Evolutionary conservation across 2,797 vertebrate genomes (phyloP), one percentile per base, ranked within the genome.

Genomic region (Anabas testudineus): DNA sequence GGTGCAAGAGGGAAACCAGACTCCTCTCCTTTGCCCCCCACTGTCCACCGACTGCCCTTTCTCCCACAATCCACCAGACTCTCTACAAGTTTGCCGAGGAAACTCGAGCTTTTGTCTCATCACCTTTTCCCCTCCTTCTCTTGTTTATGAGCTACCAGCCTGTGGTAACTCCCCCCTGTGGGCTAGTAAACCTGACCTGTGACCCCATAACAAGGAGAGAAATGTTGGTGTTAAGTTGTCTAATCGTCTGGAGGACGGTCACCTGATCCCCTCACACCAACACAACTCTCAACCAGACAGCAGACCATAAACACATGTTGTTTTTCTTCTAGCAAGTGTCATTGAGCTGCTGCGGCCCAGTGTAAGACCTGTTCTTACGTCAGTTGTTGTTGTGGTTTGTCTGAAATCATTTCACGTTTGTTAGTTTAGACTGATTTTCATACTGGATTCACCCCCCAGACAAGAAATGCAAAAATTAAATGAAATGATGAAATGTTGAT

Each of bases 191-290:
- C 14, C 28, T 71, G 74, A 86, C 86, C 86, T 69, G 32, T 73
- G 79, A 88, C 86, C 80, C 42, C 46, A 2, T 71, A 78, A 85
- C 65, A 57, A 79, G 83, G 21, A 70, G 80, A 8, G 53, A 77
- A 48, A 74, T 69, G 75, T 76, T 26, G 68, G 56, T 70, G 69
- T 73, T 67, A 52, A 73, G 51, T 47, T 52, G 71, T 77, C 30
- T 7, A 42, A 24, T 53, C 8, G 32, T 69, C 76, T 49, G 22
- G 48, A 67, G 65, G 37, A 42, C 6, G 5, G 62, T 56, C 71
- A 78, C 37, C 71, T 41, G 69, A 69, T 68, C 54, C 59, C 47
- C 67, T 28, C 43, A 14, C 67, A 37, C 16, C 6, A n/a, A 9
- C 48, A 24, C 49, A n/a, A 26, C 26, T 26, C 26, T 26, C 2